Percentiles rank a stretch among this genome's conserved stretches.
These are phyloP conservation scores for Siniperca obscura DNA, from an alignment of 2,797 vertebrate species.

Conservation along the genomic window DNA sequence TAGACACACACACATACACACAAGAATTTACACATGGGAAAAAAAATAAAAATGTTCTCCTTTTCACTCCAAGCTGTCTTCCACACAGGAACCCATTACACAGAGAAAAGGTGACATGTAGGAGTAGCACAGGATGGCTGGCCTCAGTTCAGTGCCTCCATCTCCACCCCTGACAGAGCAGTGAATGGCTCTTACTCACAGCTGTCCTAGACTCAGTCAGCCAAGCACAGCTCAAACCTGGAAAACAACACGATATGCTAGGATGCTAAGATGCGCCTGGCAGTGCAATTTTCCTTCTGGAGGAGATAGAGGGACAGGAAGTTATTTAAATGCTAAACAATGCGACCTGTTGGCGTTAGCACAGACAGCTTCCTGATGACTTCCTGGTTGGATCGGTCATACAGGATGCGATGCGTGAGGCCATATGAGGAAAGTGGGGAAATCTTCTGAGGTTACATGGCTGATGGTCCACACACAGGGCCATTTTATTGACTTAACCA, in stretches of 20 bases:
- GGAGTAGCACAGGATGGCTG: conserved; percentile 68
- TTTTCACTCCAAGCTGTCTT: conserved; percentile 56
- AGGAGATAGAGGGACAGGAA: conserved; percentile 47
- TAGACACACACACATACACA: conserved; percentile 33
- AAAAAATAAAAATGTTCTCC: conserved; percentile 20
- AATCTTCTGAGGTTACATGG: conserved; percentile 12
- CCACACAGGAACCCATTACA: conserved; percentile 65
- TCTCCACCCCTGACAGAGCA: conserved; percentile 75
- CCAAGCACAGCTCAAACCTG: conserved; percentile 66
- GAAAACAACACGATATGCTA: conserved; percentile 69
- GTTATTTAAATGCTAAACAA: conserved; percentile 80
- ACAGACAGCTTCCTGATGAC: conserved; percentile 56
- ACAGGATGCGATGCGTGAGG: conserved; percentile 32
- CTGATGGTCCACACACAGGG: background rate
- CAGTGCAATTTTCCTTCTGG: conserved; percentile 59
- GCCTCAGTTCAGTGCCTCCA: conserved; percentile 78
- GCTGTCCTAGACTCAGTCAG: conserved; percentile 79
- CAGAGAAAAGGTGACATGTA: conserved; percentile 72
- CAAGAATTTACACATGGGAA: background rate
- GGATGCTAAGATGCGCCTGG: conserved; percentile 66
- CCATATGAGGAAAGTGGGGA: conserved; percentile 10
- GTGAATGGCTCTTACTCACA: conserved; percentile 78
- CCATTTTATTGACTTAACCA: conserved; percentile 22
- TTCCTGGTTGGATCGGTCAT: conserved; percentile 54
- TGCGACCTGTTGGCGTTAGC: conserved; percentile 52